Evolutionary conservation across 2,113 vertebrate species (phyloP), one percentile per base, ranked within the genome.

Genomic region (Antechinus stuartii): DNA sequence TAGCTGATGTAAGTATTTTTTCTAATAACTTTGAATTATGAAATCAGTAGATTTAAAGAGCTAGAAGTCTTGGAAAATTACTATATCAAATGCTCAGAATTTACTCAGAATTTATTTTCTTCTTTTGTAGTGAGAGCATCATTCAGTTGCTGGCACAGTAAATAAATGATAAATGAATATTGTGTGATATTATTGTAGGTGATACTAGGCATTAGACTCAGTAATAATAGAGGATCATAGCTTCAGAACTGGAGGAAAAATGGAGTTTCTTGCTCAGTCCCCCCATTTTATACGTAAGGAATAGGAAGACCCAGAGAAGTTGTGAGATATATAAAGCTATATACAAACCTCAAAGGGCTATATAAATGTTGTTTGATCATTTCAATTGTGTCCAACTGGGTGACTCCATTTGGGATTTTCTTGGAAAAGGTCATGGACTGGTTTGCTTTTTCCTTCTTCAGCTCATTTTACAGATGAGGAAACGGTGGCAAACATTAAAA

Each of bases 1-100:
- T 93, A 46, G 76, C 90, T 93, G 89, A 95, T 90, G 90, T 54
- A 92, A 97, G 76, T 94, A 94, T 93, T 95, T 95, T 96, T 56
- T 94, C 96, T 94, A 94, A 95, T 76, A 49, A 1, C 68, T 57
- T 68, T 57, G 68, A 95, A 92, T 24, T 94, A 53, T 91, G 91
- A 26, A 61, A 61, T 50, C 27, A 57, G 90, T 54, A 94, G 76
- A 90, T 93, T 94, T 12, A 91, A 90, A 95, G 89, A 84, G 56
- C 42, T 95, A 7, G 1, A 84, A 84, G 6, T 42, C 5, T 42
- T 84, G 68, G 68, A 8, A 84, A 84, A 84, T 42, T 22, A 2
- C 19, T 42, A 84, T 84, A 19, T 42, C n/a, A 84, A n/a, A 22
- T 42, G 35, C 68, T 42, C 16, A 84, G n/a, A 42, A 84, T 0